Conservation (phyloP, 2,113 vertebrate genomes). For the Catharus bicknelli region DNA sequence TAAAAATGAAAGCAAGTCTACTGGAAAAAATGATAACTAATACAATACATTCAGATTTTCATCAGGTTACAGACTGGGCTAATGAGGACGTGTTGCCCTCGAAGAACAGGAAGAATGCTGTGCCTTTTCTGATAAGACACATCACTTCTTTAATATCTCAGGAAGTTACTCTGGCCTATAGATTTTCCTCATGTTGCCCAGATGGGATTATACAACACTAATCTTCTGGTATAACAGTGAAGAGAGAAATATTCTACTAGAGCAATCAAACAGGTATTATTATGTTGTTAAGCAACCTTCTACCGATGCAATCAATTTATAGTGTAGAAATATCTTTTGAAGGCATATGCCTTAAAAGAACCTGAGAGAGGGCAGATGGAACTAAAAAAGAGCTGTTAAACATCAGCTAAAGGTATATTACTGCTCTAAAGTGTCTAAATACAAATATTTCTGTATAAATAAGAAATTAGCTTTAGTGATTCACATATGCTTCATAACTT, state of each 20-base stretch:
- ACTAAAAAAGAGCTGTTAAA: background rate
- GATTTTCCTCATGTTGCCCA: background rate
- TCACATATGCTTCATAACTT: background rate
- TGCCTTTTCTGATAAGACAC: background rate
- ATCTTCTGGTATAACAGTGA: background rate
- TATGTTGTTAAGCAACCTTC: background rate
- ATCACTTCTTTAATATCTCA: background rate
- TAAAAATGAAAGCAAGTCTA: background rate
- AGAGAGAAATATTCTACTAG: background rate
- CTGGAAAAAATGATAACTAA: background rate
- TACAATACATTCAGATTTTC: background rate
- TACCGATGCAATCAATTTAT: background rate
- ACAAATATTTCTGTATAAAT: constrained; percentile 31
- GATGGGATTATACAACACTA: background rate
- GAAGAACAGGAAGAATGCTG: background rate
- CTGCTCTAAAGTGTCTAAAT: background rate
- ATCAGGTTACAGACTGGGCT: background rate
- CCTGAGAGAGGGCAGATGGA: background rate
- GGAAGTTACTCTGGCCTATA: background rate
- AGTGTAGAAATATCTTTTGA: background rate
- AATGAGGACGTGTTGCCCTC: background rate
- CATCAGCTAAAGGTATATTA: background rate
- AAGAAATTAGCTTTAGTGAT: background rate
- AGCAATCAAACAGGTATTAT: background rate
- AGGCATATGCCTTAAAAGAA: background rate